A percentile compares a stretch with the other conserved stretches of the same genome.
Conservation (phyloP, 2,888 invertebrate species). For the Cylloceria caligata region DNA sequence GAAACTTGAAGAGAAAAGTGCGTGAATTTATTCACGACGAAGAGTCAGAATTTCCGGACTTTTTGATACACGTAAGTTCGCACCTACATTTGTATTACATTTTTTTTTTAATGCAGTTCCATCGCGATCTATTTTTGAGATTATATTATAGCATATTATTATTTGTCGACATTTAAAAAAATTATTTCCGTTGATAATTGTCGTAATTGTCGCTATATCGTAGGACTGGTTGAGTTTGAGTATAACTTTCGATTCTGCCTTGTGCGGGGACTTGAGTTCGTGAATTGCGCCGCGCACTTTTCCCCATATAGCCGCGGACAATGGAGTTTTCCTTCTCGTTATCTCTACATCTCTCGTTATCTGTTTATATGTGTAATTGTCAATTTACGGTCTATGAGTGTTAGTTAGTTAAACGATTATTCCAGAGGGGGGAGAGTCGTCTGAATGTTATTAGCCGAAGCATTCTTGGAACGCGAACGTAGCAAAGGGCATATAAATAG, state of each 20-base stretch:
- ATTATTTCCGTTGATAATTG: too few species aligned
- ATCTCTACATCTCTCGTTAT: background rate
- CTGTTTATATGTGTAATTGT: too few species aligned
- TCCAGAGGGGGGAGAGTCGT: too few species aligned
- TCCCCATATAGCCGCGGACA: background rate
- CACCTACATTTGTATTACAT: background rate
- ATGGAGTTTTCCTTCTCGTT: background rate
- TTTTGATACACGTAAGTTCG: slow-evolving; percentile 21
- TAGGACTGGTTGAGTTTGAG: too few species aligned
- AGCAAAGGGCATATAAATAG: background rate
- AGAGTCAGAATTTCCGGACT: slow-evolving; percentile 2
- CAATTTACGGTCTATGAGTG: too few species aligned
- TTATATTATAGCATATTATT: background rate
- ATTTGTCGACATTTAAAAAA: too few species aligned
- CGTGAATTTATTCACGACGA: slow-evolving; percentile 4
- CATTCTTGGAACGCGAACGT: background rate
- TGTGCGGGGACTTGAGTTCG: background rate
- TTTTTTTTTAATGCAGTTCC: background rate
- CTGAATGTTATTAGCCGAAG: background rate
- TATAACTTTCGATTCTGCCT: background rate
- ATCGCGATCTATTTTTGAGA: background rate
- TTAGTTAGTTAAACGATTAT: background rate
- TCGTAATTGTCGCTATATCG: too few species aligned
- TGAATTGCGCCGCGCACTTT: background rate
- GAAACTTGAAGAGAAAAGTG: slow-evolving; percentile 16